Base-by-base conservation (phyloP, 2,797 vertebrate genomes). In the Poeciliopsis presidionis region DNA sequence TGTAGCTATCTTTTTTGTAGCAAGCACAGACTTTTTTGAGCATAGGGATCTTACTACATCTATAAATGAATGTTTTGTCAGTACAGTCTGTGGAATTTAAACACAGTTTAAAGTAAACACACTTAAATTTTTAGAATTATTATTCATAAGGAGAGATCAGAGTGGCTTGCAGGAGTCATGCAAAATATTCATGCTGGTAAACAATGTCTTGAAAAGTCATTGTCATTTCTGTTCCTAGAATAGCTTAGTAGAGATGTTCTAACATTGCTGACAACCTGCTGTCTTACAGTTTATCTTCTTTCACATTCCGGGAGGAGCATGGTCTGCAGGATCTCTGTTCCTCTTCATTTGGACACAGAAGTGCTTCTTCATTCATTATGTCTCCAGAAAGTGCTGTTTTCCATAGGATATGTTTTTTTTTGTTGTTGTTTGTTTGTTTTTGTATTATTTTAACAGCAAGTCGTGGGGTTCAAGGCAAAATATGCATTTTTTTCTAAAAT, bases 181-280 rank as follows among this genome's bases (percentile, higher is more conserved):
- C 96, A 95, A 89, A 95, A 94, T 95, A 93, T 90, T 95, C 95
- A 96, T 96, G 96, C 95, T 95, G 95, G 93, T 95, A 95, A 95
- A 96, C 93, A 93, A 94, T 91, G 90, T 94, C 91, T 94, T 91
- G 90, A 95, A 93, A 95, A 95, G 92, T 90, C 93, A 93, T 89
- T 93, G 86, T 90, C 91, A 80, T 78, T 74, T 80, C 80, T 72
- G 76, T 92, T 86, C 87, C 81, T 73, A 84, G 74, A 85, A 84
- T 80, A 87, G 88, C 89, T 90, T 89, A 81, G 90, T 80, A 83
- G 81, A 91, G 71, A 83, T 79, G 87, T 91, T 91, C 85, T 90
- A 28, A 78, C 88, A 83, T 84, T 72, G 74, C 84, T 80, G 80
- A 86, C 81, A 72, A 63, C 81, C 76, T 87, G 80, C 82, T 83